phyloP scores from a whole-genome alignment of 1,140 invertebrate species.

The Scylla paramamosain region DNA sequence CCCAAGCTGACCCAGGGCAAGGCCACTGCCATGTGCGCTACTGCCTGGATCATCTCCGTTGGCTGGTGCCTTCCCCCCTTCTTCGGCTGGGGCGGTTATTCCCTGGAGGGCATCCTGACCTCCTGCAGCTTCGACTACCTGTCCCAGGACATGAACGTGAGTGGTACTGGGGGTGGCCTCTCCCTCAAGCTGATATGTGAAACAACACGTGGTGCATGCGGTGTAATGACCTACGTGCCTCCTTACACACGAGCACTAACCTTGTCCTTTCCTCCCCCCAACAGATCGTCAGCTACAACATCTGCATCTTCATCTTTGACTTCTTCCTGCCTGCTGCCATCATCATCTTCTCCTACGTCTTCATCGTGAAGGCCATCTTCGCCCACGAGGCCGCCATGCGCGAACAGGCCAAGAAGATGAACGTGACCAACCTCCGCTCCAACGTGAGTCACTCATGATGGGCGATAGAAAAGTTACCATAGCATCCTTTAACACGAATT shows the following conservation, averaged over 20 bases:
- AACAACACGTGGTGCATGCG: neutral
- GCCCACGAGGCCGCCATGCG: constrained; percentile 81
- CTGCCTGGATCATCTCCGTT: constrained; percentile 78
- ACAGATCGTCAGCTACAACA: constrained; percentile 61
- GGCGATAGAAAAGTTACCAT: neutral
- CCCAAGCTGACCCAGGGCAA: constrained; percentile 78
- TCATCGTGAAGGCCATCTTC: constrained; percentile 81
- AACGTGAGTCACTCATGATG: constrained; percentile 71
- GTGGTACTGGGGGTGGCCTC: neutral
- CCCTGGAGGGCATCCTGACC: constrained; percentile 78
- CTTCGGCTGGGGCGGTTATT: constrained; percentile 79
- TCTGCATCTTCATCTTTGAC: constrained; percentile 76
- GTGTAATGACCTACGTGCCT: neutral
- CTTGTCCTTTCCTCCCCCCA: neutral
- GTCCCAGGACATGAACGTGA: constrained; percentile 65
- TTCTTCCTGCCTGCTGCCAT: constrained; percentile 77
- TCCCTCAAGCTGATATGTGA: neutral
- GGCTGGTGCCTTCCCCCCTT: constrained; percentile 78
- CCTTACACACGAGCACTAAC: neutral
- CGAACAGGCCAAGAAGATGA: constrained; percentile 81
- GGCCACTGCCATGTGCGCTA: constrained; percentile 77
- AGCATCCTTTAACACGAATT: neutral
- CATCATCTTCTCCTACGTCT: constrained; percentile 80
- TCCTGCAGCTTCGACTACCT: constrained; percentile 79
- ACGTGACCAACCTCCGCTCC: constrained; percentile 79